A percentile compares a stretch with the other conserved stretches of the same genome.
phyloP scores from a whole-genome alignment of 2,797 vertebrate genomes.

The Urocyon cinereoargenteus region DNA sequence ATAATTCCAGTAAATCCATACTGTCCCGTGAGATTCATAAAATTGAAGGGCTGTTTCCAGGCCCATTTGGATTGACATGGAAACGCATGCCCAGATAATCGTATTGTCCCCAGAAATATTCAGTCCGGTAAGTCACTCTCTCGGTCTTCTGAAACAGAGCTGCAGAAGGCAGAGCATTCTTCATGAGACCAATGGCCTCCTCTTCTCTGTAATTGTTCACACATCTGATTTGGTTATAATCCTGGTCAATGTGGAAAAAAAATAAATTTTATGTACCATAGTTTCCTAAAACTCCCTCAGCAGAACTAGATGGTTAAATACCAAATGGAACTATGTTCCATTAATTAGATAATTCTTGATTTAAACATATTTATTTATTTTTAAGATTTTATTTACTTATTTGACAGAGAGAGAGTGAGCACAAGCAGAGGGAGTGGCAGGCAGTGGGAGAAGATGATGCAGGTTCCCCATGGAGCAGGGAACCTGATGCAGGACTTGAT shows the following conservation, averaged over 20 bases:
- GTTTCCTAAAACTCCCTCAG: slow-evolving; percentile 12
- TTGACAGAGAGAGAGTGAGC: too few relatives aligned
- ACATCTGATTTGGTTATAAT: slow-evolving; percentile 71
- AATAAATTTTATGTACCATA: not conserved
- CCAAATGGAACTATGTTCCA: not conserved
- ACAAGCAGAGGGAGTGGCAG: too few relatives aligned
- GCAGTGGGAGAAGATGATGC: too few relatives aligned
- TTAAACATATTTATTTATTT: slow-evolving; percentile 9
- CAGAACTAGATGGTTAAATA: not conserved
- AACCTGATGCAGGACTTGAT: too few relatives aligned
- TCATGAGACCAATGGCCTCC: slow-evolving; percentile 24
- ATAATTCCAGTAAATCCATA: not conserved
- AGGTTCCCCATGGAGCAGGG: too few relatives aligned
- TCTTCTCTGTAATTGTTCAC: slow-evolving; percentile 51
- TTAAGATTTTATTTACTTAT: too few relatives aligned
- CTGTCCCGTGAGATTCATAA: slow-evolving; percentile 38
- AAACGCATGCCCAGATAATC: slow-evolving; percentile 26
- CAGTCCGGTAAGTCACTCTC: slow-evolving; percentile 62
- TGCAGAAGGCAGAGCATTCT: slow-evolving; percentile 57
- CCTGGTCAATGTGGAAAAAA: slow-evolving; percentile 51
- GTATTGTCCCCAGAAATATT: slow-evolving; percentile 29
- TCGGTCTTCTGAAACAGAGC: slow-evolving; percentile 75
- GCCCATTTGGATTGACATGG: slow-evolving; percentile 13
- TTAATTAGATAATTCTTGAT: slow-evolving; percentile 26
- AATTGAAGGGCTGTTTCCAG: slow-evolving; percentile 50